Base-by-base conservation (phyloP, 2,888 invertebrate species). In the Macrophya alboannulata region DNA sequence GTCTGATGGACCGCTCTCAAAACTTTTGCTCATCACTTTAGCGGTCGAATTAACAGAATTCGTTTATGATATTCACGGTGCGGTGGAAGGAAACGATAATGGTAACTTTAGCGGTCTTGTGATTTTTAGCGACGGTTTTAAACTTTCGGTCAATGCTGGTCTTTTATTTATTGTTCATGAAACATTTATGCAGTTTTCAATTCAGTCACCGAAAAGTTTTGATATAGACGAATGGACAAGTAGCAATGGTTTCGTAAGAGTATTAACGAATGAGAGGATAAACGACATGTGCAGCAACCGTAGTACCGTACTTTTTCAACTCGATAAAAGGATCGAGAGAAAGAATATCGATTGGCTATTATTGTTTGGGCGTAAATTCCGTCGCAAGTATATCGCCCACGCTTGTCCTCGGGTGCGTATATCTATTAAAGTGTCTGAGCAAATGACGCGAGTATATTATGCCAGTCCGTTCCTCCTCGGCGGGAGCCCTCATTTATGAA, bases 281-380 rank as follows among this genome's bases (percentile, higher is more conserved):
- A 68, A 68, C 37, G 17, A 15, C 31, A 37, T 68, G 68, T 37
- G 6, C 68, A 6, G 5, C 15, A 17, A 25, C 25, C 31, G 17
- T 37, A 5, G 68, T 37, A 37, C 17, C 37, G 17, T n/a, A n/a
- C n/a, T 68, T 68, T 68, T 43, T 43, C 43, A 43, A 43, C 45
- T 17, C 43, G 45, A 21, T 45, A 21, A 74, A 74, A 74, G 43
- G 21, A 74, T 74, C 12, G 43, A 45, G 72, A 45, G 1, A 45
- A 21, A 12, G 10, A 74, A 45, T 45, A 45, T 15, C 72, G 45
- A 74, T 25, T 25, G 45, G 31, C 25, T 51, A 43, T 55, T 37
- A 77, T 77, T 77, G 77, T 77, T 77, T 17, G 77, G 77, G 77
- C 37, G 77, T 77, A 31, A 77, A 77, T 55, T 77, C 55, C 77